phyloP scores from a whole-genome alignment of 2,888 invertebrate species.

The Microdon myrmicae region DNA sequence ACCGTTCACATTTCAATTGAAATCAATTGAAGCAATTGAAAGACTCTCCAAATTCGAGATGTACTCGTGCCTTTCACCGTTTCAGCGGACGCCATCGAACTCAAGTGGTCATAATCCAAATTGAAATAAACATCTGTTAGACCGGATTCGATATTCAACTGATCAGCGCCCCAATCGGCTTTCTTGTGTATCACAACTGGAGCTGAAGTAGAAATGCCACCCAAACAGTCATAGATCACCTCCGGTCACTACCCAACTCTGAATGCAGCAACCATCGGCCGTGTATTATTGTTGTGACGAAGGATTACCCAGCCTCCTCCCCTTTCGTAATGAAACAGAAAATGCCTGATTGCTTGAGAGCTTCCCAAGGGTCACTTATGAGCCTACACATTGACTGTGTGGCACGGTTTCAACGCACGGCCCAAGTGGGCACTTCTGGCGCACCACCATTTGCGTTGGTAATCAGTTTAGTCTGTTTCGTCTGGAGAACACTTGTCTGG shows the following conservation, averaged over 20 bases:
- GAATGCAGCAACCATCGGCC: background rate
- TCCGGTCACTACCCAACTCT: background rate
- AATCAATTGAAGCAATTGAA: conserved; percentile 37
- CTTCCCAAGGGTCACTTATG: conserved; percentile 36
- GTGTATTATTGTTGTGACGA: conserved; percentile 47
- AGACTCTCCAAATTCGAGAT: conserved; percentile 35
- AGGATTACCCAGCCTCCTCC: conserved; percentile 51
- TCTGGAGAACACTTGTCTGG: conserved; percentile 27
- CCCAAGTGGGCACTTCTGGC: conserved; percentile 42
- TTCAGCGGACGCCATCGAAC: conserved; percentile 1
- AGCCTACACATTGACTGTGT: conserved; percentile 50
- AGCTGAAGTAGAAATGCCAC: conserved; percentile 36
- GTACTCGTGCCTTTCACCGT: conserved; percentile 33
- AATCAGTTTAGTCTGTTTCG: conserved; percentile 35
- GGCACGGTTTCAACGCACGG: conserved; percentile 41
- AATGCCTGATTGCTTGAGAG: conserved; percentile 50
- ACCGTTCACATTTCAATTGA: too few species aligned
- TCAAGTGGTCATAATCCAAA: conserved; percentile 42
- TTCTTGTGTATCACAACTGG: conserved; percentile 26
- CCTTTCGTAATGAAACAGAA: conserved; percentile 26
- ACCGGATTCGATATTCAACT: conserved; percentile 10
- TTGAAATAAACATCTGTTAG: conserved; percentile 45
- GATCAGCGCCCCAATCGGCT: background rate
- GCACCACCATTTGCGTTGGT: conserved; percentile 35
- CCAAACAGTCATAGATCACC: conserved; percentile 42